Conservation (phyloP, 2,797 vertebrate genomes). For the Lateolabrax maculatus region DNA sequence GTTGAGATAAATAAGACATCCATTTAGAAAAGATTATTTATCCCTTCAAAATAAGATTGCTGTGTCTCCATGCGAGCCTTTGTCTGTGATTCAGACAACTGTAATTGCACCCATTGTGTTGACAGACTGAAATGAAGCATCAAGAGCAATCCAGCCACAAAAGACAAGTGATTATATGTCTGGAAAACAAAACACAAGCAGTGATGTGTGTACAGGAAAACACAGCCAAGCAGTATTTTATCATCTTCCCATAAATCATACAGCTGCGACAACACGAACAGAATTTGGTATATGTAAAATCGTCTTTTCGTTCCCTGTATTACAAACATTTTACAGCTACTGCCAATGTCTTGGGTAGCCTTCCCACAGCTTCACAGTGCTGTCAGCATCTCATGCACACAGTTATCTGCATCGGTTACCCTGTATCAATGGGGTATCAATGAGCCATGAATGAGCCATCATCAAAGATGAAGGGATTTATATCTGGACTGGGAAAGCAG, state of each 20-base stretch:
- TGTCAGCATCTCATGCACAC: conserved; percentile 5
- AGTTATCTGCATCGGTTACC: neutral
- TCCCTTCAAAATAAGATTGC: neutral
- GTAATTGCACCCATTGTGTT: conserved; percentile 1
- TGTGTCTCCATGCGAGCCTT: neutral
- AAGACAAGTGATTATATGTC: conserved; percentile 33
- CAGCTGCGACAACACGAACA: neutral
- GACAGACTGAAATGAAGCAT: conserved; percentile 18
- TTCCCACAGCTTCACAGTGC: conserved; percentile 1
- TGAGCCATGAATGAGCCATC: conserved; percentile 63
- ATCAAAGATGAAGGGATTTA: conserved; percentile 44
- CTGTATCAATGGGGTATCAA: conserved; percentile 63
- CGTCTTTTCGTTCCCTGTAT: neutral
- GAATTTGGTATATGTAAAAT: neutral
- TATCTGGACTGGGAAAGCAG: conserved; percentile 37
- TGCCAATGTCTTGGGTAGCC: neutral
- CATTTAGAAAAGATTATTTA: neutral
- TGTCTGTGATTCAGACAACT: conserved; percentile 5
- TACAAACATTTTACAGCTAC: neutral
- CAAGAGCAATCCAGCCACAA: conserved; percentile 21
- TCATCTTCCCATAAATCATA: conserved; percentile 11
- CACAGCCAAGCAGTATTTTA: neutral
- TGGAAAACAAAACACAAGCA: conserved; percentile 25
- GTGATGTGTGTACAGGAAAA: conserved; percentile 16
- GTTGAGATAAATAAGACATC: neutral